Conservation (phyloP, 2,113 vertebrate genomes). For the Dasyprocta punctata region DNA sequence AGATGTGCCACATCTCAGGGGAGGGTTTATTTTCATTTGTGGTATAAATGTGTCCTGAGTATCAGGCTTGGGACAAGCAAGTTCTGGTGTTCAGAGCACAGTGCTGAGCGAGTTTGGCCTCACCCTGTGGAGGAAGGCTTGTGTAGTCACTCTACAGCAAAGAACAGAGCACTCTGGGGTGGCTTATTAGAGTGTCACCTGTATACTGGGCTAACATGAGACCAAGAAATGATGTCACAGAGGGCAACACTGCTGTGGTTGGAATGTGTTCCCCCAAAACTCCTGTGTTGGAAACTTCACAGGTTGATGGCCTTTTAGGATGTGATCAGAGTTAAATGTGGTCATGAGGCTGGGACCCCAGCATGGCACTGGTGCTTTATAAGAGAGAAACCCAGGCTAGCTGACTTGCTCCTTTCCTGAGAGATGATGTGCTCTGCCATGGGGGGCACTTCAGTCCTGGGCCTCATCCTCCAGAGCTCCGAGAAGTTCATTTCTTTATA, state of each 20-base stretch:
- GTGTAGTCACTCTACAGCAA: neutral
- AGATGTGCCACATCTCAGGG: neutral
- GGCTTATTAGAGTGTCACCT: neutral
- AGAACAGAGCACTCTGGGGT: neutral
- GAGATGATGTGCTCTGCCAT: too few species aligned
- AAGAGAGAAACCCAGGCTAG: neutral
- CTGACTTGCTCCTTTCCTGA: neutral
- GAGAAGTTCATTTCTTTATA: neutral
- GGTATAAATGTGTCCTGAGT: neutral
- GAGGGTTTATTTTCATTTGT: neutral
- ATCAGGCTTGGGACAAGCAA: too few species aligned
- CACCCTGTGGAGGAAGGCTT: rapidly evolving
- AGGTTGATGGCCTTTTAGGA: neutral
- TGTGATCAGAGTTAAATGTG: neutral
- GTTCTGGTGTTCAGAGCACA: too few species aligned
- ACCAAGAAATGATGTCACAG: neutral
- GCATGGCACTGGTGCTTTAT: neutral
- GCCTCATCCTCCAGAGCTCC: neutral
- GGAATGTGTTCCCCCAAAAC: neutral
- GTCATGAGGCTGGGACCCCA: too few species aligned
- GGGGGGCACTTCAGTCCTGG: neutral
- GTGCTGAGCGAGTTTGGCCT: neutral
- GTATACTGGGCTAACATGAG: neutral
- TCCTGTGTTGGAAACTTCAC: neutral
- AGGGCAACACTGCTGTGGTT: neutral